Percentiles rank a stretch among this genome's conserved stretches.
Conservation (phyloP, 2,888 invertebrate genomes). For the Cheilosia pagana region DNA sequence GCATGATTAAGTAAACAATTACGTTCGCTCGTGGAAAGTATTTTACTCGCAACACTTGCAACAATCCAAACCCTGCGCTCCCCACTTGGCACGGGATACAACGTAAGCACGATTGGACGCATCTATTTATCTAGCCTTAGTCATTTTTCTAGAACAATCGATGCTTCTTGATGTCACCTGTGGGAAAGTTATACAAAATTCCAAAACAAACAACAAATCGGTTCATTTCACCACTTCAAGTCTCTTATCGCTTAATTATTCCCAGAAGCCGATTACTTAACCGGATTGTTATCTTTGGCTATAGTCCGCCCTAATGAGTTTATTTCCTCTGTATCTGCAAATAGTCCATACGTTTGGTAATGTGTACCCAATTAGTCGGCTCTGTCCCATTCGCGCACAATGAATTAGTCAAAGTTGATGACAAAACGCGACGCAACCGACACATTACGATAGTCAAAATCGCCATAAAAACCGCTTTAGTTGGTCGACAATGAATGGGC, state of each 20-base stretch:
- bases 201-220: slow-evolving; percentile 1
- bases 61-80: too few species aligned
- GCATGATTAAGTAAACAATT: too few species aligned
- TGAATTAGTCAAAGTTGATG: slow-evolving; percentile 45
- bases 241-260: slow-evolving; percentile 12
- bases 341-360: slow-evolving; percentile 17
- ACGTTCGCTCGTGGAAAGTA: too few species aligned
- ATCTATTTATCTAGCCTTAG: too few species aligned
- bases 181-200: background rate
- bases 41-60: too few species aligned
- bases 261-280: background rate
- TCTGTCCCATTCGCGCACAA: slow-evolving; percentile 2
- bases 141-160: too few species aligned
- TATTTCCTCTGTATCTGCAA: background rate
- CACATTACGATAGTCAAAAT: slow-evolving; percentile 24
- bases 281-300: slow-evolving; percentile 2
- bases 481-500: slow-evolving; percentile 9
- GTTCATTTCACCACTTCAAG: background rate
- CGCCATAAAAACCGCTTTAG: slow-evolving; percentile 16
- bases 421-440: slow-evolving; percentile 13
- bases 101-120: too few species aligned
- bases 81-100: too few species aligned
- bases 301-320: slow-evolving; percentile 1
- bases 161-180: background rate
- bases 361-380: slow-evolving; percentile 50